A percentile compares a stretch with the other conserved stretches of the same genome.
phyloP scores from a whole-genome alignment of 2,797 vertebrate genomes.

The Varecia variegata region DNA sequence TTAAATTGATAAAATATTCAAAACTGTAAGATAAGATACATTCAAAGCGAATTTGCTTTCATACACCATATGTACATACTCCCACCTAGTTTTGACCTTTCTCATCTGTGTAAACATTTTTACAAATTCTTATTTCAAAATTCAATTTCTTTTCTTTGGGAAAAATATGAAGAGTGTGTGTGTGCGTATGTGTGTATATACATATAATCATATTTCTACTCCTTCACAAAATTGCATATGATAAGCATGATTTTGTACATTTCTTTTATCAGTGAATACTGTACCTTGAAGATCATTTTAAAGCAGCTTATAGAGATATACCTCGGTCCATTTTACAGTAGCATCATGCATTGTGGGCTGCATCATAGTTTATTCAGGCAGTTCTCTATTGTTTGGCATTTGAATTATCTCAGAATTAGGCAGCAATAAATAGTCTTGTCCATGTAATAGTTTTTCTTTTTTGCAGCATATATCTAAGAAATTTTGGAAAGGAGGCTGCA shows the following conservation, averaged over 20 bases:
- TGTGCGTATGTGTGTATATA: rapidly evolving
- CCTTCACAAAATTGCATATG: neutral
- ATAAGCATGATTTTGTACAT: neutral
- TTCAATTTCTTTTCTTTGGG: neutral
- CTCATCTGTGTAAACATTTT: neutral
- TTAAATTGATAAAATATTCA: neutral
- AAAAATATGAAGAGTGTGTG: rapidly evolving
- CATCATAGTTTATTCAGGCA: neutral
- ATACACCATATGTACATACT: neutral
- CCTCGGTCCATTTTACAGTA: neutral
- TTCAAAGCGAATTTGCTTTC: neutral
- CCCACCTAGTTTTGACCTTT: neutral
- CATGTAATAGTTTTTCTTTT: neutral
- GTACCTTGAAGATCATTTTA: neutral
- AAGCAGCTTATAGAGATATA: neutral
- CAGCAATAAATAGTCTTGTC: neutral
- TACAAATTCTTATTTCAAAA: conserved; percentile 1
- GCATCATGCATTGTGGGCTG: neutral
- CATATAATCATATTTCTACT: neutral
- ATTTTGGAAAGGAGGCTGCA: neutral
- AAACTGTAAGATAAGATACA: neutral
- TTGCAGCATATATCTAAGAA: neutral
- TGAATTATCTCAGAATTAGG: conserved; percentile 48
- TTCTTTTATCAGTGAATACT: neutral
- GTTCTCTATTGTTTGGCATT: neutral